phyloP scores from a whole-genome alignment of 2,888 invertebrate genomes.

The Resseliella maxima region DNA sequence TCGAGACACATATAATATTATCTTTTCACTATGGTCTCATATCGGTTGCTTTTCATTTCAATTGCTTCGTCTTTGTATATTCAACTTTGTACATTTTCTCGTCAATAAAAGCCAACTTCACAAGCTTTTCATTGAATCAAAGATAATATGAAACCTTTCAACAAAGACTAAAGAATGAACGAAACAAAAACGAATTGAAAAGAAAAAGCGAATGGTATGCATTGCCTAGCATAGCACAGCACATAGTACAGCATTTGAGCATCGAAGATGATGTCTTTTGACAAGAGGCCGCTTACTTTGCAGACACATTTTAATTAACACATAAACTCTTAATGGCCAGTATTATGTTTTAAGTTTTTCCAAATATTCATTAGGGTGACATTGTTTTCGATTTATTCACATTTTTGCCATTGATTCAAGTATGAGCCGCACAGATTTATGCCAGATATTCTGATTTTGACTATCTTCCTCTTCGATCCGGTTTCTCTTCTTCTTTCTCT shows the following conservation, averaged over 20 bases:
- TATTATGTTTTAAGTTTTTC: conserved; percentile 34
- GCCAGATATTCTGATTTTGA: too few species aligned
- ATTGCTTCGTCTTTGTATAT: too few species aligned
- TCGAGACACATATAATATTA: background rate
- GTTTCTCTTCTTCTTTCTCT: too few species aligned
- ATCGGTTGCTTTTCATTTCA: too few species aligned
- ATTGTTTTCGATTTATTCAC: conserved; percentile 33
- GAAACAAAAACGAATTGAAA: background rate
- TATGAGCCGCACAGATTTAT: background rate
- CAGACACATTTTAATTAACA: conserved; percentile 34
- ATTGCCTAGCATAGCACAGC: too few species aligned
- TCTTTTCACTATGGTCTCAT: background rate
- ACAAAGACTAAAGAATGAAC: background rate
- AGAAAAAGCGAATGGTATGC: too few species aligned
- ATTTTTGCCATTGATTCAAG: background rate
- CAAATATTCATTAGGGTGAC: conserved; percentile 9
- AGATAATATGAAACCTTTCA: background rate
- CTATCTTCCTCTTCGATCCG: too few species aligned
- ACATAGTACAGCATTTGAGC: too few species aligned
- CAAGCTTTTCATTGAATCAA: background rate
- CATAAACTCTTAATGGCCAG: conserved; percentile 28
- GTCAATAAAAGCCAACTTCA: background rate
- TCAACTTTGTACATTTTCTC: too few species aligned
- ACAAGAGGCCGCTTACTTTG: conserved; percentile 16
- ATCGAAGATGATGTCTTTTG: background rate